Base-by-base conservation (phyloP, 2,113 vertebrate species). In the Zosterops japonicus region DNA sequence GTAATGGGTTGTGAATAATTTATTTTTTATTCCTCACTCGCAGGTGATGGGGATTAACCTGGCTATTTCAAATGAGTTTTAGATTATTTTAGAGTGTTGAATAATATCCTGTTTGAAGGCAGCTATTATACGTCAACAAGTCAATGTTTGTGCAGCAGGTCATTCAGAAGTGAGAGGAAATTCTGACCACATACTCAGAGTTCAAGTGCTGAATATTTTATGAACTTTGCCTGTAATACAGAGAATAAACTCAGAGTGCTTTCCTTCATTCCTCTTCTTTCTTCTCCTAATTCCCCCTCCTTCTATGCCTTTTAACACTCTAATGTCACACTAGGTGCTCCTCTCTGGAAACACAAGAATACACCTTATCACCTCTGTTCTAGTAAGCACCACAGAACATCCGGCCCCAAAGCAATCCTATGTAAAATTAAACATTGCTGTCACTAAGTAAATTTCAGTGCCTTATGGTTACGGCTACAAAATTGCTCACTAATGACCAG, bases 101-200 rank as follows among this genome's bases (percentile, higher is more conserved):
- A 89, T 96, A 95, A 96, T 95, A 92, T 89, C 93, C 95, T 94
- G 87, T 95, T 95, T 93, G 89, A 95, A 95, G 67, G 81, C 59
- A 87, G 56, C 67, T 87, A 88, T 94, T 88, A 85, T 69, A 91
- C 1, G 14, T 95, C 95, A 96, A 96, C 92, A 95, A 92, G 83
- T 39, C 78, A 92, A 92, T 96, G 90, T 95, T 94, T 97, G 83
- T 17, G 7, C 86, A 96, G 80, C 65, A 90, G 95, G 93, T 96
- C 95, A 95, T 82, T 92, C 81, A 92, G 50, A 93, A 95, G 90
- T 88, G 85, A 96, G 87, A 96, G 93, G 94, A 96, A 96, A 94
- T 92, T 97, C 94, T 95, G 95, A 90, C 92, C 85, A 95, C 76
- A 86, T 76, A 93, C 35, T 87, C 81, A 76, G 53, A 87, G 91